Base-by-base conservation (phyloP, 1,140 invertebrate genomes). In the Harlomillsia oculata region DNA sequence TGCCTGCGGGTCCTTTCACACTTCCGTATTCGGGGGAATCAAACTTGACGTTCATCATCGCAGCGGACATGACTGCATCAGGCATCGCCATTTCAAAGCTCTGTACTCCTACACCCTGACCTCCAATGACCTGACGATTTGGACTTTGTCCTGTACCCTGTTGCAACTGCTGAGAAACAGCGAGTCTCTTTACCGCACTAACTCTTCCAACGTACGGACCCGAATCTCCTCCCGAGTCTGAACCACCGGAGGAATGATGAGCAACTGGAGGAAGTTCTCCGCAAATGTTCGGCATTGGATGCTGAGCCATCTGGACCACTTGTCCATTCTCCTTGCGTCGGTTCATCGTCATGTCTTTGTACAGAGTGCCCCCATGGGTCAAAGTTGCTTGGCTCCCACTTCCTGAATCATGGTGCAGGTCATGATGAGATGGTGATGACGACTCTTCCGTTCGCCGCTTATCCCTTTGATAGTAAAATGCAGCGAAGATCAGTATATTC, bases 401-500 rank as follows among this genome's bases (percentile, higher is more conserved):
- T 6, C 20, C 6, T 4, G 29, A 32, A 40, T 49, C 46, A 11
- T 49, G 29, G 6, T 18, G 13, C 9, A 32, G 46, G 16, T 16
- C 11, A 16, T 51, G 45, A 32, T 48, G 45, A 18, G 48, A 28
- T 18, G 56, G 56, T 29, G 56, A 58, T 28, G 36, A 36, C 29
- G 48, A 34, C 18, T 58, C 60, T 45, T 58, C 60, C 8, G 52
- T 75, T 59, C 83, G 75, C 16, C 83, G 81, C 68, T 90, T 89
- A 67, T 94, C 89, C 13, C 89, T 76, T 68, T 94, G 89, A 70
- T 94, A 94, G 66, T 92, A 95, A 0, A 95, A 87, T 2, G 89
- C 90, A 29, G 89, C 89, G 68, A 95, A 94, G 64, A 96, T 89
- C 11, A 96, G 74, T 0, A 94, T 84, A 68, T 95, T 95, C 6